phyloP scores from a whole-genome alignment of 2,797 vertebrate species.

The Triplophysa yarkandensis region DNA sequence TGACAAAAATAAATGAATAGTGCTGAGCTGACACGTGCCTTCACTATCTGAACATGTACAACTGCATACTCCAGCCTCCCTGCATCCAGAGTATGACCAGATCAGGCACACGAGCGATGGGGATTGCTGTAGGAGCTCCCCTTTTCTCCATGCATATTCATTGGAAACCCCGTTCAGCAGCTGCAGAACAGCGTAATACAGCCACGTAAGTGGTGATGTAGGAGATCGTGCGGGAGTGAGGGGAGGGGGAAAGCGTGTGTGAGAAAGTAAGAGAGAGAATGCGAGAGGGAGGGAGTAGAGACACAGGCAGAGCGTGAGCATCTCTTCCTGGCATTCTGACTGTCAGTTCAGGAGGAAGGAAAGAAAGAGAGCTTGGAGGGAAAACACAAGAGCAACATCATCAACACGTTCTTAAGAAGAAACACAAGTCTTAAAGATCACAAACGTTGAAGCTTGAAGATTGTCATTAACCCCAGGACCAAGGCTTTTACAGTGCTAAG shows the following conservation, averaged over 20 bases:
- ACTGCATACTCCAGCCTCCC: conserved; percentile 11
- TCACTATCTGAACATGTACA: conserved; percentile 33
- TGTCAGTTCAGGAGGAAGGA: conserved; percentile 62
- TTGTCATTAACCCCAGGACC: background rate
- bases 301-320: conserved; percentile 62
- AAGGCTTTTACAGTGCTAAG: background rate
- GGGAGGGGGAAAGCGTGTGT: conserved; percentile 61
- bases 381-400: conserved; percentile 49
- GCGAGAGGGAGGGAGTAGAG: conserved; percentile 54
- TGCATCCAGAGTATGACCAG: background rate
- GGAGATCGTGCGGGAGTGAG: conserved; percentile 69
- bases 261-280: conserved; percentile 54
- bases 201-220: conserved; percentile 69
- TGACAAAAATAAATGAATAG: conserved; percentile 8
- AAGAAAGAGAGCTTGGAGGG: conserved; percentile 36
- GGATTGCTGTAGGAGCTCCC: conserved; percentile 32
- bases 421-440: conserved; percentile 44
- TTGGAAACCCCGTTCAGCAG: conserved; percentile 59
- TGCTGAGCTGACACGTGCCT: conserved; percentile 11
- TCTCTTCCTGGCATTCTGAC: conserved; percentile 71
- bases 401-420: conserved; percentile 60
- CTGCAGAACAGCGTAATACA: conserved; percentile 53
- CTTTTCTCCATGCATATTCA: conserved; percentile 41
- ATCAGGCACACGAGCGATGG: conserved; percentile 3
- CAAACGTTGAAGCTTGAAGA: background rate